These are phyloP conservation scores for Diogma glabrata DNA, from an alignment of 2,888 invertebrate species.

Conservation along the genomic window DNA sequence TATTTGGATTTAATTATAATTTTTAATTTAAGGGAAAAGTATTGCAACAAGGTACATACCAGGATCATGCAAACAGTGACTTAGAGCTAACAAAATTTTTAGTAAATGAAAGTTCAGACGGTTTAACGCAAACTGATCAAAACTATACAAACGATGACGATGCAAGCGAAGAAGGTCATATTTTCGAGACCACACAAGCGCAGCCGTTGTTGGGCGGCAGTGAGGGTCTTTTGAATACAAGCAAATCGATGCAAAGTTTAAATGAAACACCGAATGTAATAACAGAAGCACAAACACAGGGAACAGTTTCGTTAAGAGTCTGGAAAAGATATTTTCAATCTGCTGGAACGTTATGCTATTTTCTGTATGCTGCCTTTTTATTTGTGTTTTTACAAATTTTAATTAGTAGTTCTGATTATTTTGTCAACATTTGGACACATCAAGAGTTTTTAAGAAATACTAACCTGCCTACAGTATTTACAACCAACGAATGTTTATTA, in stretches of 20 bases:
- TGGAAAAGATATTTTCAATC: slow-evolving; percentile 38
- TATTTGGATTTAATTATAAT: too few species aligned
- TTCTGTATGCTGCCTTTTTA: slow-evolving; percentile 36
- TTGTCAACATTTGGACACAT: slow-evolving; percentile 47
- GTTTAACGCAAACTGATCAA: slow-evolving; percentile 21
- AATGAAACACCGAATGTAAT: too few species aligned
- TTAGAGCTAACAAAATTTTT: slow-evolving; percentile 42
- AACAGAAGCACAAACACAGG: slow-evolving; percentile 35
- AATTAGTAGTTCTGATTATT: slow-evolving; percentile 51
- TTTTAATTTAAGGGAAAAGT: too few species aligned
- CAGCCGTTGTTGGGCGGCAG: too few species aligned
- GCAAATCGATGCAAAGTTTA: too few species aligned
- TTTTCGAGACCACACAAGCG: too few species aligned
- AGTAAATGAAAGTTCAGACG: slow-evolving; percentile 31
- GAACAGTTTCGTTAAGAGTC: slow-evolving; percentile 33
- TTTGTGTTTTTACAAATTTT: slow-evolving; percentile 37
- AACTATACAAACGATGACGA: slow-evolving; percentile 22
- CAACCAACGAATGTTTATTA: slow-evolving; percentile 30
- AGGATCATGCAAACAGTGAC: slow-evolving; percentile 38
- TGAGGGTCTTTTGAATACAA: too few species aligned
- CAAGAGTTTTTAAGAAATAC: slow-evolving; percentile 31
- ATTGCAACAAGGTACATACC: slow-evolving; percentile 42
- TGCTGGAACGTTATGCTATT: slow-evolving; percentile 44
- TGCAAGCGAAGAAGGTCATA: slow-evolving; percentile 24
- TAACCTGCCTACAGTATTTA: slow-evolving; percentile 13